Base-by-base conservation (phyloP, 2,888 invertebrate genomes). In the Meloe dianella region DNA sequence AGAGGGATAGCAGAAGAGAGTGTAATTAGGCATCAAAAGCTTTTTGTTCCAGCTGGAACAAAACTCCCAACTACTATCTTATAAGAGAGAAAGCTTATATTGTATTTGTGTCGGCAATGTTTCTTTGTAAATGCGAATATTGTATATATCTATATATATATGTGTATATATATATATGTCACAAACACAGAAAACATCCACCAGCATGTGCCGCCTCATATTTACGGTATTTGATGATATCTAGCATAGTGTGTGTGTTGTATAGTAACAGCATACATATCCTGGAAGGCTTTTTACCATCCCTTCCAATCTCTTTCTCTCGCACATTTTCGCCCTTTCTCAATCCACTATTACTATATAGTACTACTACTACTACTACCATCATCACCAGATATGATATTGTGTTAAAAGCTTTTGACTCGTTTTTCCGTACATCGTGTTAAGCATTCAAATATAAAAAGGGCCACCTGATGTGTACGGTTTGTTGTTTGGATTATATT, bases 11-110 rank as follows among this genome's bases (percentile, higher is more conserved):
- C 5, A 38, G 14, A 51, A 51, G 51, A 22, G 51, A 38, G 63
- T 65, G 68, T 68, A 68, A 68, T 68, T 68, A 68, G 68, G 63
- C 68, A 10, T 54, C 63, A 65, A 65, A 57, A 65, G 68, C 65
- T 65, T 68, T 68, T 68, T 68, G 68, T 64, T 68, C 60, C 30
- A 14, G 9, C 4, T 54, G 47, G 41, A 54, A 30, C 56, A 56
- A 38, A 41, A 41, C 60, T 27, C 60, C 7, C 20, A 24, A 41
- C 38, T 41, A 27, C 12, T 24, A 22, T 54, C 24, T 54, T 14
- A 54, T 38, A 38, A 2, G 38, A 51, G 54, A 54, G 38, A 51
- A 24, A 54, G 54, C 54, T 54, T 54, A 54, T 54, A 54, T 54
- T 54, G 47, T 47, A 47, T 47, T 47, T 47, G 47, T 47, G 47